These are phyloP conservation scores for Diadema setosum DNA, from an alignment of 35 echinoderm and acorn worm species.

Conservation along the genomic window DNA sequence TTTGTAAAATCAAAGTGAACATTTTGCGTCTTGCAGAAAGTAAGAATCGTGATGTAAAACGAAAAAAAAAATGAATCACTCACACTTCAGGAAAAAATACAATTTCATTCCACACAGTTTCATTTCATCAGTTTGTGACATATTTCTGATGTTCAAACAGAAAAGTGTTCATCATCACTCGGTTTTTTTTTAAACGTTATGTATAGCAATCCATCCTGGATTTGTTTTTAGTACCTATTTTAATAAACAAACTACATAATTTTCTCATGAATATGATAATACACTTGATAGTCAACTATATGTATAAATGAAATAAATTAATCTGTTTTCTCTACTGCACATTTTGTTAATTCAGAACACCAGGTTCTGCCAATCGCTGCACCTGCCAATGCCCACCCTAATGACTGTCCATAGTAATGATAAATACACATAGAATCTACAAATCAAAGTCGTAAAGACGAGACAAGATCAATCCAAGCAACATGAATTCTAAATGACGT, in stretches of 20 bases:
- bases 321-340: neutral
- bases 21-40: neutral
- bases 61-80: conserved; percentile 21
- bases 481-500: too few species aligned
- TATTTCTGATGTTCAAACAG: neutral
- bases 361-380: neutral
- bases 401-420: neutral
- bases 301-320: conserved; percentile 9
- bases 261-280: conserved; percentile 5
- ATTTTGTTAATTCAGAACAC: neutral
- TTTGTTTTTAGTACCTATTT: neutral
- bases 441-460: neutral
- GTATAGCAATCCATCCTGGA: neutral
- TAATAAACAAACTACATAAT: conserved; percentile 12
- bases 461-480: neutral
- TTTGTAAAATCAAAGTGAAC: neutral
- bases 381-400: neutral
- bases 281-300: neutral
- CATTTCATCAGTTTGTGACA: conserved; percentile 5
- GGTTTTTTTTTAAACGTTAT: neutral
- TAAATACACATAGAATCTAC: conserved; percentile 8
- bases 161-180: neutral
- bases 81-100: conserved; percentile 23
- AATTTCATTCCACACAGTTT: conserved; percentile 6
- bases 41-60: neutral